Evolutionary conservation across 2,797 vertebrate genomes (phyloP).

Genomic region (Phylloscopus collybita): DNA sequence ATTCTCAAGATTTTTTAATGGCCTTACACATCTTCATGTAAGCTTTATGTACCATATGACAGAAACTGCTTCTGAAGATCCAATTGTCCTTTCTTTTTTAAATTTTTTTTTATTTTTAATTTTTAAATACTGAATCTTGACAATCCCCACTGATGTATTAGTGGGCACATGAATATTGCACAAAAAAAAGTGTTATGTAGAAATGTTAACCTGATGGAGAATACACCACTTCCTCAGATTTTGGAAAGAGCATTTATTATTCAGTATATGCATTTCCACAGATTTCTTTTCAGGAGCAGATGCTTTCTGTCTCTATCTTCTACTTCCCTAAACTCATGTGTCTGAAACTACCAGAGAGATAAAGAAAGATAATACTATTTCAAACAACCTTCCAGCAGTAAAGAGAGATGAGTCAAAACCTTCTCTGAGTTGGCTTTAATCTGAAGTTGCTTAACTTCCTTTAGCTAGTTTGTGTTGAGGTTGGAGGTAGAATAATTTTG

Average conservation of each 20-base stretch:
- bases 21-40: not conserved
- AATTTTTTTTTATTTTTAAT: no score
- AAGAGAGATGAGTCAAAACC: not conserved
- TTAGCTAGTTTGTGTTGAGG: not conserved
- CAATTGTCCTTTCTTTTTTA: not conserved
- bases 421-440: not conserved
- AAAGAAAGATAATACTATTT: not conserved
- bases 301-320: not conserved
- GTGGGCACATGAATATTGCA: not conserved
- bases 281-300: not conserved
- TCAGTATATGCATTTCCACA: not conserved
- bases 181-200: not conserved
- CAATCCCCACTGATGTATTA: not conserved
- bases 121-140: not conserved
- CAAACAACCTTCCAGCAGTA: not conserved
- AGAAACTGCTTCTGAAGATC: not conserved
- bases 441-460: not conserved
- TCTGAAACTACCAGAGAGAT: not conserved
- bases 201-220: not conserved
- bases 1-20: not conserved
- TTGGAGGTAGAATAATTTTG: not conserved
- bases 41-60: not conserved
- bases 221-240: not conserved
- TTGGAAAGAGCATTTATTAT: not conserved
- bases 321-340: not conserved